Percentiles rank a stretch among this genome's conserved stretches.
Conservation (phyloP, 2,888 invertebrate genomes). For the Neuroscelio doddi region DNA sequence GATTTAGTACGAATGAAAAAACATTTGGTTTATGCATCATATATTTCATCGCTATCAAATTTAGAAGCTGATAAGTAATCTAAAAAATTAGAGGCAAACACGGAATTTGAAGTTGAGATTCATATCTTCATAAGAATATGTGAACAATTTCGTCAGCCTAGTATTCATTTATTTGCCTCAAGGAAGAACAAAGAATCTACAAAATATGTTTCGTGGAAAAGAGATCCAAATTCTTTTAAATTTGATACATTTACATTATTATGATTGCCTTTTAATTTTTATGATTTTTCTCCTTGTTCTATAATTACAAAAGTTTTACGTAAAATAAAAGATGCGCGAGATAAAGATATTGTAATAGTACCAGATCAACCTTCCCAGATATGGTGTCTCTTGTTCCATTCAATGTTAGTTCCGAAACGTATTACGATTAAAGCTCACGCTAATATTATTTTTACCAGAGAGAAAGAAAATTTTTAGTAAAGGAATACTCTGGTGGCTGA, state of each 20-base stretch:
- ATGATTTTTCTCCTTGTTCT: slow-evolving; percentile 17
- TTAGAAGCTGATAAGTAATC: slow-evolving; percentile 22
- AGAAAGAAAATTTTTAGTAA: slow-evolving; percentile 17
- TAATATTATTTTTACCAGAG: slow-evolving; percentile 14
- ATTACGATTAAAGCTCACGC: slow-evolving; percentile 10
- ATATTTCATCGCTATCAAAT: no score
- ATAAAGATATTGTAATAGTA: slow-evolving; percentile 17
- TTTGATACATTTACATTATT: slow-evolving; percentile 26
- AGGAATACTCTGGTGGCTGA: slow-evolving; percentile 21
- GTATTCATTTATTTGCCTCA: slow-evolving; percentile 24
- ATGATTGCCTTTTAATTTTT: slow-evolving; percentile 14
- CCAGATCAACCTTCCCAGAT: slow-evolving; percentile 17
- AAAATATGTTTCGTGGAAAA: slow-evolving; percentile 18
- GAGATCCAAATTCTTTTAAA: slow-evolving; percentile 8
- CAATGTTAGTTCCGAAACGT: slow-evolving; percentile 4
- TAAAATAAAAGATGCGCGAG: slow-evolving; percentile 15
- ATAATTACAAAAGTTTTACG: slow-evolving; percentile 11
- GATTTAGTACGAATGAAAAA: no score
- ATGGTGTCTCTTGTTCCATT: slow-evolving; percentile 16
- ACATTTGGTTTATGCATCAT: no score
- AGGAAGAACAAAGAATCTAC: slow-evolving; percentile 23
- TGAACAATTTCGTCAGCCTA: slow-evolving; percentile 1
- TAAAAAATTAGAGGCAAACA: slow-evolving; percentile 15
- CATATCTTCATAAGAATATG: neutral
- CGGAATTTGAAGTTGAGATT: slow-evolving; percentile 18